Evolutionary conservation across 92 coral and sea anemone species (phyloP).

Genomic region (Pocillopora grandis): DNA sequence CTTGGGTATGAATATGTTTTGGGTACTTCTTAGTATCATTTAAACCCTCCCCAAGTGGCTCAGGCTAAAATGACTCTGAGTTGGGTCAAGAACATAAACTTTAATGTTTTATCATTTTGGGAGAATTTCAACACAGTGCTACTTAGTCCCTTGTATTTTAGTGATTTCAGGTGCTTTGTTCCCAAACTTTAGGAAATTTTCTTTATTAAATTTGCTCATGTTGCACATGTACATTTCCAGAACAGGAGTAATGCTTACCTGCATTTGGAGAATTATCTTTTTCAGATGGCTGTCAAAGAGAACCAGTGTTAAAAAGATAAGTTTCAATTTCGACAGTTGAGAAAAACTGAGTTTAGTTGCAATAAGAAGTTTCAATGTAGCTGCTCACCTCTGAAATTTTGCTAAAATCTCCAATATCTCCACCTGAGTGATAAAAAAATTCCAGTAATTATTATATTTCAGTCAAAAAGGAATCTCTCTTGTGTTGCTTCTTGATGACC

Average conservation of each 20-base stretch:
- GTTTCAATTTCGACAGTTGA: neutral
- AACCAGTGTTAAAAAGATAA: neutral
- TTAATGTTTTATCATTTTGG: no score
- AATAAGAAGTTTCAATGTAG: neutral
- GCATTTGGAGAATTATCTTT: constrained; percentile 65
- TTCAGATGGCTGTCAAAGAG: constrained; percentile 37
- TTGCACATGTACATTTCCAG: neutral
- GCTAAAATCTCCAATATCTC: constrained; percentile 79
- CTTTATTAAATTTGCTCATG: neutral
- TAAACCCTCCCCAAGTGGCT: no score
- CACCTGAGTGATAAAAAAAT: constrained; percentile 44
- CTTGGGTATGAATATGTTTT: no score
- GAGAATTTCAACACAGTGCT: no score
- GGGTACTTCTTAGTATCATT: no score
- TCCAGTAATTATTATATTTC: neutral
- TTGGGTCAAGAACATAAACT: no score
- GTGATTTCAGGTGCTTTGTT: no score
- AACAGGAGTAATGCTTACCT: constrained; percentile 27
- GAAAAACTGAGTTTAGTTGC: neutral
- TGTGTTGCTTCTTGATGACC: neutral
- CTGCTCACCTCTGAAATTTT: constrained; percentile 64
- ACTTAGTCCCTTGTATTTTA: no score
- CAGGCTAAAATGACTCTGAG: no score
- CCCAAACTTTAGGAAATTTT: neutral
- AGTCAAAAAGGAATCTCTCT: neutral